Base-by-base conservation (phyloP, 2,888 invertebrate genomes). In the Nymphalis c-album region DNA sequence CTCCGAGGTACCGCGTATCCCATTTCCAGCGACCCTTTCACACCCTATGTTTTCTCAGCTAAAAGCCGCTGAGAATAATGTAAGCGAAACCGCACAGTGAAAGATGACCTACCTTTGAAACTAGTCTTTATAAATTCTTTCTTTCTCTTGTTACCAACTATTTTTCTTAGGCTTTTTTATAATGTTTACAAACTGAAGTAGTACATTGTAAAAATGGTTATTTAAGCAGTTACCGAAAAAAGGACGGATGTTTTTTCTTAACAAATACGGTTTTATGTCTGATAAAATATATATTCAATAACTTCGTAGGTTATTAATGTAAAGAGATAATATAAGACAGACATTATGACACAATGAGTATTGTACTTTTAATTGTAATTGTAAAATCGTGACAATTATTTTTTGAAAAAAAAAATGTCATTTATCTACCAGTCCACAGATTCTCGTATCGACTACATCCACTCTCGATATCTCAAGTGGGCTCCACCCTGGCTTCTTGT, bases 1-100 rank as follows among this genome's bases (percentile, higher is more conserved):
- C 65, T 65, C 20, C 62, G 60, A 63, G 60, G 40, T 57, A 55
- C 67, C 61, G 47, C 48, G 61, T 82, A 83, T 83, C 81, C 76
- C 82, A 77, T 85, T 83, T 80, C 84, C 84, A 80, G 74, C 73
- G 76, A 77, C 78, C 77, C 76, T 76, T 75, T 74, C 73, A 73
- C 67, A 71, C 35, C 66, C 72, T 76, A 78, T 88, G 84, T 90
- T 90, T 88, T 87, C 89, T 84, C 87, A 87, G 86, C 86, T 91
- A 89, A 91, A 90, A 90, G 90, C 86, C 77, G 78, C 83, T 75
- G 79, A 77, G 76, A 69, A 70, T 71, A 59, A 48, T 55, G 51
- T 57, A 58, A 70, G 59, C 63, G 64, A 65, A 63, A 60, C 48
- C 18, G 16, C 40, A 64, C 62, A 71, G 57, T 48, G 2, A 40